Evolutionary conservation across 2,888 invertebrate genomes (phyloP).

Genomic region (Fragum sueziense): DNA sequence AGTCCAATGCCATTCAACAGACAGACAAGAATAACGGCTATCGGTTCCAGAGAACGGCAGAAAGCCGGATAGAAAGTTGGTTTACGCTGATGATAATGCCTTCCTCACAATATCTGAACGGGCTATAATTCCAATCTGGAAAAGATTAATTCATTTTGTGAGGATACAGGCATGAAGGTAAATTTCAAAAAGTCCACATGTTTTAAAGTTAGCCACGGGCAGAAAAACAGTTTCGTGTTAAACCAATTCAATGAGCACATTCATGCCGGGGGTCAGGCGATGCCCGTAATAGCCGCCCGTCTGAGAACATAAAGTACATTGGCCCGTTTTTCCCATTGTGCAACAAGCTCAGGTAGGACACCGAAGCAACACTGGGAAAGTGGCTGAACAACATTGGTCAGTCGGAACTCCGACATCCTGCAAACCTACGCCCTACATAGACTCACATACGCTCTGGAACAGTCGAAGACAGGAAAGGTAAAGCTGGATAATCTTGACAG

Average conservation of each 20-base stretch:
- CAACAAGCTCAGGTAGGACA: background rate
- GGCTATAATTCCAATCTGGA: constrained; percentile 26
- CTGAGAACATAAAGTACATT: background rate
- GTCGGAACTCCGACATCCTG: constrained; percentile 15
- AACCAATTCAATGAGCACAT: background rate
- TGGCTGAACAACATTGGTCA: background rate
- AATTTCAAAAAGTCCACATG: constrained; percentile 44
- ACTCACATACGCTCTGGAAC: constrained; percentile 12
- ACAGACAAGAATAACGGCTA: constrained; percentile 26
- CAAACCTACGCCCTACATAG: constrained; percentile 30
- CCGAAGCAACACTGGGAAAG: background rate
- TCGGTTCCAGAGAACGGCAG: constrained; percentile 9
- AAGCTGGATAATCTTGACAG: background rate
- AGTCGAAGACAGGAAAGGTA: background rate
- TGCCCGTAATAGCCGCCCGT: background rate
- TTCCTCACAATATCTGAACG: constrained; percentile 4
- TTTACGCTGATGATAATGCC: too few species aligned
- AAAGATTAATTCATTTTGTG: constrained; percentile 24
- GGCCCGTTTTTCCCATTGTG: background rate
- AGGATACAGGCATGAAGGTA: constrained; percentile 37
- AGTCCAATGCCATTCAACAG: constrained; percentile 42
- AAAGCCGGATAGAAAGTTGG: background rate
- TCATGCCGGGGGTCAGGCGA: background rate
- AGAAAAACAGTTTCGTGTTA: background rate
- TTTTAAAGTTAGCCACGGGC: background rate